Evolutionary conservation across 2,797 vertebrate species (phyloP), one percentile per base, ranked within the genome.

Genomic region (Synaphobranchus kaupii): DNA sequence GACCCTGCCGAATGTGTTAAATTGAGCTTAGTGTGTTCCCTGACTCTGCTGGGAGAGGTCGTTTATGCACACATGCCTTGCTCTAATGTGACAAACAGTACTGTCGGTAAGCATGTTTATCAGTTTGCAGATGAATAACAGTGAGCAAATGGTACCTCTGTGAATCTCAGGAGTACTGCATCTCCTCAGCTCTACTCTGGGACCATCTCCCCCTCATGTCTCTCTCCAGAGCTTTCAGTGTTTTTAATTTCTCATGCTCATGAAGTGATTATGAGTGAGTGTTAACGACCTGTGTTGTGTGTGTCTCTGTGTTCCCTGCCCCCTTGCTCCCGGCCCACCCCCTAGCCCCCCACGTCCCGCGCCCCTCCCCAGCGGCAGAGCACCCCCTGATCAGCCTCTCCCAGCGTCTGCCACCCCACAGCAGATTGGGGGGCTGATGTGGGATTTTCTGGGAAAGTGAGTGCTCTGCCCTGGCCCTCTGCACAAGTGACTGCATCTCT

Each of bases 371-470:
- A 94, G 95, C 94, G 95, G 95, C 94, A 96, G 93, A 96, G 92
- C 89, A 50, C 93, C 94, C 94, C 93, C 94, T 96, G 95, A 96
- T 92, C 95, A 94, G 92, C 94, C 93, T 95, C 94, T 95, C 91
- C 94, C 95, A 91, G 94, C 94, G 91, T 92, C 93, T 86, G 94
- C 92, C 90, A 94, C 92, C 92, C 95, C 93, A 90, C 94, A 94
- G 94, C 95, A 96, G 95, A 96, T 96, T 93, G 94, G 95, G 95
- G 94, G 94, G 90, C 94, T 94, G 94, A 92, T 96, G 93, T 93
- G 92, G 93, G 93, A 94, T 92, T 95, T 96, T 95, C 94, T 96
- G 95, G 95, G 96, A 96, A 96, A 96, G 95, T 92, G 91, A 96
- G 95, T 95, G 93, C 92, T 94, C 91, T 97, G 94, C 95, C 93